These are phyloP conservation scores for Oryctolagus cuniculus DNA, from an alignment of 2,113 vertebrate genomes.

Conservation along the genomic window DNA sequence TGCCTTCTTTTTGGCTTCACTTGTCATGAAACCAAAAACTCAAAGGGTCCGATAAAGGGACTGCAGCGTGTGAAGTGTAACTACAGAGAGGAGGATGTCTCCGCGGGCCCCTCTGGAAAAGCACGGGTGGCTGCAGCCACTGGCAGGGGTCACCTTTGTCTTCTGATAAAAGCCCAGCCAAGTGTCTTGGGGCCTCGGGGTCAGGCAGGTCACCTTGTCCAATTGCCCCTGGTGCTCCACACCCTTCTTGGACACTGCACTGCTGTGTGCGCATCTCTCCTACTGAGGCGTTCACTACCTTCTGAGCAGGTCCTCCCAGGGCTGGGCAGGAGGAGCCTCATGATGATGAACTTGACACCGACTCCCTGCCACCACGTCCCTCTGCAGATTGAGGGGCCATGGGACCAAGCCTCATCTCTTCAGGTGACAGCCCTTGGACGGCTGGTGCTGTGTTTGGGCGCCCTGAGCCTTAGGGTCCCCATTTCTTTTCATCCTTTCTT, in stretches of 20 bases:
- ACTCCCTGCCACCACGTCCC: not conserved
- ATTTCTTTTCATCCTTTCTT: not conserved
- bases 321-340: not conserved
- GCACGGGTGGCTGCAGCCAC: not conserved
- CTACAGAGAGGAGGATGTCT: not conserved
- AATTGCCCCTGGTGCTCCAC: not conserved
- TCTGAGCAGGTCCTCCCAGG: not conserved
- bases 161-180: not conserved
- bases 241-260: not conserved
- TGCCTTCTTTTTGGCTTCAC: constrained; percentile 59
- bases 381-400: not conserved
- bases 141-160: not conserved
- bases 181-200: not conserved
- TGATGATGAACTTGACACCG: not conserved
- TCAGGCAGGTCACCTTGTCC: not conserved
- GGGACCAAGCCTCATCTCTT: not conserved
- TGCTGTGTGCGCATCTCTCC: not conserved
- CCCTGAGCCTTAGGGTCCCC: not conserved
- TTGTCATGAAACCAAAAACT: constrained; percentile 32
- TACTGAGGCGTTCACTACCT: fast-evolving
- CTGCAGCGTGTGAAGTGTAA: constrained; percentile 4
- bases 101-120: not conserved
- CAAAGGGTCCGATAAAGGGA: constrained; percentile 41
- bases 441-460: not conserved
- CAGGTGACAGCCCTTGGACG: not conserved